Evolutionary conservation across 2,113 vertebrate genomes (phyloP), one percentile per base, ranked within the genome.

Genomic region (Marmota monax): DNA sequence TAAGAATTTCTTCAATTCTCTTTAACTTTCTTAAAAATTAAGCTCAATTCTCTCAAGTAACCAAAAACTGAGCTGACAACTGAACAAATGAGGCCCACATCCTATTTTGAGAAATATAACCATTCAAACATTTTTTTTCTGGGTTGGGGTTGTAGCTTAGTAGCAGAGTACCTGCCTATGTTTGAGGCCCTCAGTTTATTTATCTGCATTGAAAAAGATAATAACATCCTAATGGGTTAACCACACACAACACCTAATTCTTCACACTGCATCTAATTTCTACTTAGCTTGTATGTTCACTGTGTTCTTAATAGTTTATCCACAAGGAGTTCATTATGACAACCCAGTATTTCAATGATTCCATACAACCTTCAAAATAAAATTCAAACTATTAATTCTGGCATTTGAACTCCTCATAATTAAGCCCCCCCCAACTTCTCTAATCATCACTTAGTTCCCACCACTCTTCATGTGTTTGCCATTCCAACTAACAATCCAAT

Each of bases 1-100:
- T 69, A 84, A 65, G 53, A 88, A 32, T 63, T 88, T 63, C 76
- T 76, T 88, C 73, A 90, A 84, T 56, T 90, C 86, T 90, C 58
- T 79, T 69, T 84, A 82, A 88, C 56, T 84, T 23, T 92, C 29
- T 84, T 0, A 88, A 48, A 74, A 94, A 83, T 32, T 3, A 85
- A 82, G 51, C 10, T 56, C 69, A 86, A 83, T 56, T 77, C 48
- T 89, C 63, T 63, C 16, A n/a, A 92, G 22, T 53, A 39, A 85
- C 25, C n/a, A 77, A 85, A 93, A 72, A 29, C 18, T 53, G 37
- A 37, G 42, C 34, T 58, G 14, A 88, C 6, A 70, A 39, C 34
- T 69, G 58, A 83, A 87, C 45, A 85, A 80, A 63, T 32, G 34
- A 95, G 51, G 29, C 51, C 67, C 51, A 63, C 17, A 53, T 58